Evolutionary conservation across 1,140 invertebrate species (phyloP).

Genomic region (Ericerus pela): DNA sequence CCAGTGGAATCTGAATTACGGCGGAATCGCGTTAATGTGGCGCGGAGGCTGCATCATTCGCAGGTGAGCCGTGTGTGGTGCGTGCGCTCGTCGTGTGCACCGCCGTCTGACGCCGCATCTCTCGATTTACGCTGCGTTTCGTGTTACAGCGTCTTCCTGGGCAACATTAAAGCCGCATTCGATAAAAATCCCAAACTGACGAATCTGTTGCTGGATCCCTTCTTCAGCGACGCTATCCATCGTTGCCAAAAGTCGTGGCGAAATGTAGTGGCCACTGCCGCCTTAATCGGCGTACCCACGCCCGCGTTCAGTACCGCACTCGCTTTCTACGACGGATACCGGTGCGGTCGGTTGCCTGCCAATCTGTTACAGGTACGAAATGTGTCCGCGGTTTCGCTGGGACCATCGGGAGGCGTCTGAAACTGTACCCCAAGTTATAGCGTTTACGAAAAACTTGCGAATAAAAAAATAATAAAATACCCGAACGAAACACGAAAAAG

Average conservation of each 20-base stretch:
- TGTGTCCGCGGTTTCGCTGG: neutral
- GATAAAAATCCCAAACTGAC: conserved; percentile 76
- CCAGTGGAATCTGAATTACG: conserved; percentile 93
- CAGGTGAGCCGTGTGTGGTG: conserved; percentile 40
- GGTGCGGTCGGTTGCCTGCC: conserved; percentile 63
- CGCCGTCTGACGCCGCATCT: neutral
- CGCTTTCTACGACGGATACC: conserved; percentile 94
- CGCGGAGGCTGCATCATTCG: conserved; percentile 97
- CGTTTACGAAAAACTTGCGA: neutral
- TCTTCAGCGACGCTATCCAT: conserved; percentile 76
- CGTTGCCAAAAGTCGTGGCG: conserved; percentile 60
- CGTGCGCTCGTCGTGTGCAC: neutral
- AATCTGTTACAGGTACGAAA: conserved; percentile 67
- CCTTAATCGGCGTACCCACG: conserved; percentile 69
- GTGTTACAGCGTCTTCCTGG: conserved; percentile 38
- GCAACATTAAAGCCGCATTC: conserved; percentile 93
- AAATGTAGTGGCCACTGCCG: conserved; percentile 37
- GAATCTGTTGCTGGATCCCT: conserved; percentile 88
- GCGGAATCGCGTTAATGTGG: conserved; percentile 98
- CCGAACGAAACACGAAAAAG: conserved; percentile 16
- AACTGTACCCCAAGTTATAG: neutral
- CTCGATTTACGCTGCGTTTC: neutral
- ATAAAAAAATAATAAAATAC: neutral
- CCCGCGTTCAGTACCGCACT: conserved; percentile 85
- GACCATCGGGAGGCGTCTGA: neutral